Evolutionary conservation across 2,113 vertebrate genomes (phyloP).

Genomic region (Azemiops feae): DNA sequence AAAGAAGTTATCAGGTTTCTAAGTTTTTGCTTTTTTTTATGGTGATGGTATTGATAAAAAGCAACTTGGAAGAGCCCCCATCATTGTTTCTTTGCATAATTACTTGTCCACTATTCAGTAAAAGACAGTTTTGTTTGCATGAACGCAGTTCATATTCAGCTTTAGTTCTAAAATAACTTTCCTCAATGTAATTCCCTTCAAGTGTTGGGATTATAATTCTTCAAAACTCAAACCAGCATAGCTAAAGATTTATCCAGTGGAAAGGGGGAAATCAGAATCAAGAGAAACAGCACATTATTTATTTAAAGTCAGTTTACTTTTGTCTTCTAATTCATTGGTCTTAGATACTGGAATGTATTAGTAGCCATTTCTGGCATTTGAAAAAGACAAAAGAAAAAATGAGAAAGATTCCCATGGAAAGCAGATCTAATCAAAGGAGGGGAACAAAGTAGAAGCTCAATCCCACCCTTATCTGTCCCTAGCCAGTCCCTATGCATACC

Average conservation of each 20-base stretch:
- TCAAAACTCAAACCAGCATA: background rate
- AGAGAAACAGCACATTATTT: conserved; percentile 46
- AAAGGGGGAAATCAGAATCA: conserved; percentile 35
- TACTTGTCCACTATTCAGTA: conserved; percentile 34
- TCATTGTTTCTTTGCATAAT: conserved; percentile 60
- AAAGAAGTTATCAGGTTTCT: conserved; percentile 68
- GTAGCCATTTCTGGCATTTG: background rate
- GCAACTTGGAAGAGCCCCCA: conserved; percentile 49
- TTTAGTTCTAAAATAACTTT: background rate
- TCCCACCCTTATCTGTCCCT: conserved; percentile 2
- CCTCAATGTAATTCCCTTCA: background rate
- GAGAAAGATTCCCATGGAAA: conserved; percentile 54
- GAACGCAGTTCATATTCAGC: background rate
- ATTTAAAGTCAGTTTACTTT: conserved; percentile 68
- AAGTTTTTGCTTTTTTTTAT: conserved; percentile 62
- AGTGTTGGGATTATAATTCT: background rate
- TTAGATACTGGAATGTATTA: background rate
- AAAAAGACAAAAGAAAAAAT: background rate
- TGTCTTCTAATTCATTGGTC: conserved; percentile 54
- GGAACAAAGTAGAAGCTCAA: background rate
- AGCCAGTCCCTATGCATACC: background rate
- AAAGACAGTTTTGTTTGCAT: conserved; percentile 16
- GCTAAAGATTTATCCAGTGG: background rate
- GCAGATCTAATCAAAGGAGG: background rate
- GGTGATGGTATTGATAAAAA: conserved; percentile 52